Evolutionary conservation across 2,113 vertebrate species (phyloP).

Genomic region (Callaeas wilsoni): DNA sequence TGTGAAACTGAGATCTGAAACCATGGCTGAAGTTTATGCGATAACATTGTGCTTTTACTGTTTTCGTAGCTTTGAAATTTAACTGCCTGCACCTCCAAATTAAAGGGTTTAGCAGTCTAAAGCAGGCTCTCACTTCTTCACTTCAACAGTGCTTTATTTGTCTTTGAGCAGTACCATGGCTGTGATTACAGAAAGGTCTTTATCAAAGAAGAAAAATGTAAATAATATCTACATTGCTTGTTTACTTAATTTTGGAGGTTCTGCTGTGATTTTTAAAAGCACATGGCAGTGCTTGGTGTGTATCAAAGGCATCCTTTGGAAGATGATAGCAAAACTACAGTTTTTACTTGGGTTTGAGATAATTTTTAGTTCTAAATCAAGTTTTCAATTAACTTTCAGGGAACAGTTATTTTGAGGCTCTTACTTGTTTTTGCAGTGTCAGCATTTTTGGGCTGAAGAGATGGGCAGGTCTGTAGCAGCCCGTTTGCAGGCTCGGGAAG

Average conservation of each 20-base stretch:
- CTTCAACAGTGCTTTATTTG: background rate
- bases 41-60: slow-evolving; percentile 28
- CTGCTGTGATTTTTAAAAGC: background rate
- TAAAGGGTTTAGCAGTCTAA: slow-evolving; percentile 1
- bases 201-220: background rate
- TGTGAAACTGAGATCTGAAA: background rate
- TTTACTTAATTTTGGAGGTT: background rate
- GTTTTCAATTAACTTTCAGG: background rate
- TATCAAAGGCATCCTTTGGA: background rate
- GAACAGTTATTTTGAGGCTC: background rate
- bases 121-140: background rate
- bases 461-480: background rate
- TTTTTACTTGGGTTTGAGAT: background rate
- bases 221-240: background rate
- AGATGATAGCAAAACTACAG: background rate
- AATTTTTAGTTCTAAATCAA: background rate
- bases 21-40: background rate
- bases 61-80: slow-evolving; percentile 75
- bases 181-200: background rate
- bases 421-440: background rate
- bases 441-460: background rate
- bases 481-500: accelerated
- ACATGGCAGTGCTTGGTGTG: background rate
- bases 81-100: background rate
- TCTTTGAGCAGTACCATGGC: background rate